A percentile compares a stretch with the other conserved stretches of the same genome.
Conservation (phyloP, 2,888 invertebrate species). For the Microctonus hyperodae region DNA sequence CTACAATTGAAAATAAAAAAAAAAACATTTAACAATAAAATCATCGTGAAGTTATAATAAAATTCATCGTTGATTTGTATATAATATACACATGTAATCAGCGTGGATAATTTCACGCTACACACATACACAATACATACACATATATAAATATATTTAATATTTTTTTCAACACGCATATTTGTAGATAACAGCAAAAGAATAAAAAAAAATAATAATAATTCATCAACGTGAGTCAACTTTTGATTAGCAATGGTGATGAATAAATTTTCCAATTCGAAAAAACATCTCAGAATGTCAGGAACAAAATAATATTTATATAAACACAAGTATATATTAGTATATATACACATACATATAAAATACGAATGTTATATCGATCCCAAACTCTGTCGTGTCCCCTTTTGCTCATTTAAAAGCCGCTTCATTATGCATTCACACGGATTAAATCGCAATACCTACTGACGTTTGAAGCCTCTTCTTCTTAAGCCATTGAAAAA, state of each 20-base stretch:
- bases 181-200: background rate
- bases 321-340: background rate
- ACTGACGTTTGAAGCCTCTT: constrained; percentile 20
- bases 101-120: background rate
- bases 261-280: background rate
- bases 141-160: too few relatives aligned
- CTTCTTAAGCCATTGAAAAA: background rate
- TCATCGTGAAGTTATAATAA: constrained; percentile 1
- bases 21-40: background rate
- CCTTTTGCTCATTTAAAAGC: constrained; percentile 17
- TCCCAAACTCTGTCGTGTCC: constrained; percentile 4
- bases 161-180: background rate
- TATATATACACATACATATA: too few relatives aligned
- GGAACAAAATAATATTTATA: constrained; percentile 1
- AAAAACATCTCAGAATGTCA: constrained; percentile 9
- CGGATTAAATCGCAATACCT: constrained; percentile 25
- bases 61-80: background rate
- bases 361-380: constrained; percentile 8
- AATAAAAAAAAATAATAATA: background rate
- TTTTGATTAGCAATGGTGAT: background rate
- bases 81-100: background rate
- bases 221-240: background rate
- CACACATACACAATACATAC: background rate
- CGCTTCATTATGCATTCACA: constrained; percentile 27
- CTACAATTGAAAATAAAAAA: too few relatives aligned